These are phyloP conservation scores for Sinocyclocheilus grahami DNA, from an alignment of 2,113 vertebrate genomes.

Conservation along the genomic window DNA sequence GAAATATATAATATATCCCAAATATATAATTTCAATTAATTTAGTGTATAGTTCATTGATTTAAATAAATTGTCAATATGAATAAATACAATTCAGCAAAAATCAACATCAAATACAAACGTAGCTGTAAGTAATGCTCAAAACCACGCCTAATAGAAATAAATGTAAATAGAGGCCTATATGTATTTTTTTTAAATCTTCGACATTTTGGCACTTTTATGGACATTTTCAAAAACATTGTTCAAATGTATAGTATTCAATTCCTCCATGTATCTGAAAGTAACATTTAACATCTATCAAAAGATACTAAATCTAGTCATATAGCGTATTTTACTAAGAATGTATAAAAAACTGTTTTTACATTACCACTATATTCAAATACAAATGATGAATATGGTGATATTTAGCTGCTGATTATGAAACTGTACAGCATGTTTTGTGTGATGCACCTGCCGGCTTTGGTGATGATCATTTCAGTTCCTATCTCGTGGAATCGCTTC, in stretches of 20 bases:
- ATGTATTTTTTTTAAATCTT: too few relatives aligned
- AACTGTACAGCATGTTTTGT: neutral
- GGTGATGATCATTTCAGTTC: constrained; percentile 99
- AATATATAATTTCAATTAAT: too few relatives aligned
- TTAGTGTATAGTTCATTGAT: neutral
- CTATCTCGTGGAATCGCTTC: constrained; percentile 98
- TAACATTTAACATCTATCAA: neutral
- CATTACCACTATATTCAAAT: neutral
- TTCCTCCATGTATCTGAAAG: too few relatives aligned
- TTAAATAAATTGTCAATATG: neutral
- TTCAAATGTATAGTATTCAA: too few relatives aligned
- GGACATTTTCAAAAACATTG: neutral
- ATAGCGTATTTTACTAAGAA: neutral
- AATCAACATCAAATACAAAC: neutral
- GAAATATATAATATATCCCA: neutral
- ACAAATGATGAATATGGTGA: neutral
- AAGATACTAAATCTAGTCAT: neutral
- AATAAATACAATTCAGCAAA: neutral
- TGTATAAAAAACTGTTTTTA: too few relatives aligned
- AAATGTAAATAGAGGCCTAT: too few relatives aligned
- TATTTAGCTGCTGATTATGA: neutral
- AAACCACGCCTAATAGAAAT: too few relatives aligned
- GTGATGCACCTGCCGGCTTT: constrained; percentile 90
- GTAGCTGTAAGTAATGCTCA: neutral
- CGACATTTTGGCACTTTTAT: neutral